A percentile compares a stretch with the other conserved stretches of the same genome.
phyloP scores from a whole-genome alignment of 2,113 vertebrate species.

The Montifringilla adamsi region DNA sequence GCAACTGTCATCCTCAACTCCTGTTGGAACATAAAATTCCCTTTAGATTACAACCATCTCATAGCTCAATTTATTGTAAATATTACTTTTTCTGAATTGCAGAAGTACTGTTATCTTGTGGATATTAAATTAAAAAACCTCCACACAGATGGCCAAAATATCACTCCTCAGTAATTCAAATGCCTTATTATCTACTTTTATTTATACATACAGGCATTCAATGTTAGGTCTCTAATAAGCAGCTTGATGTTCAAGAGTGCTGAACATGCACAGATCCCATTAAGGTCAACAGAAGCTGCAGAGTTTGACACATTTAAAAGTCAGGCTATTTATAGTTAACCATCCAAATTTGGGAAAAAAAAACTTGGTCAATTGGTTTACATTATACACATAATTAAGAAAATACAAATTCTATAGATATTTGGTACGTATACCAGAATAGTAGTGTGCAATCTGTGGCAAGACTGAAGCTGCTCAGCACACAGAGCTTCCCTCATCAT shows the following conservation, averaged over 20 bases:
- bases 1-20: neutral
- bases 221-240: neutral
- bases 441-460: neutral
- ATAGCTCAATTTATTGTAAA: neutral
- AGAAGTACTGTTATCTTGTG: neutral
- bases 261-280: conserved; percentile 22
- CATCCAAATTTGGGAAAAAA: neutral
- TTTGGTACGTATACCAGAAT: neutral
- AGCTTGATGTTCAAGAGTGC: conserved; percentile 16
- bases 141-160: neutral
- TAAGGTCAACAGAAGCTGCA: conserved; percentile 30
- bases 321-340: conserved; percentile 25
- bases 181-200: neutral
- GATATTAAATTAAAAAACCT: neutral
- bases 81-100: neutral
- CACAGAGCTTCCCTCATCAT: neutral
- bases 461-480: neutral
- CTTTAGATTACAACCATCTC: neutral
- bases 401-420: neutral
- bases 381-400: neutral
- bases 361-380: neutral
- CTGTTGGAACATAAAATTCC: neutral
- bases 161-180: neutral
- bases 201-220: neutral
- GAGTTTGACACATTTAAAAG: conserved; percentile 16